Evolutionary conservation across 2,113 vertebrate species (phyloP).

Genomic region (Corythoichthys haematopterus): DNA sequence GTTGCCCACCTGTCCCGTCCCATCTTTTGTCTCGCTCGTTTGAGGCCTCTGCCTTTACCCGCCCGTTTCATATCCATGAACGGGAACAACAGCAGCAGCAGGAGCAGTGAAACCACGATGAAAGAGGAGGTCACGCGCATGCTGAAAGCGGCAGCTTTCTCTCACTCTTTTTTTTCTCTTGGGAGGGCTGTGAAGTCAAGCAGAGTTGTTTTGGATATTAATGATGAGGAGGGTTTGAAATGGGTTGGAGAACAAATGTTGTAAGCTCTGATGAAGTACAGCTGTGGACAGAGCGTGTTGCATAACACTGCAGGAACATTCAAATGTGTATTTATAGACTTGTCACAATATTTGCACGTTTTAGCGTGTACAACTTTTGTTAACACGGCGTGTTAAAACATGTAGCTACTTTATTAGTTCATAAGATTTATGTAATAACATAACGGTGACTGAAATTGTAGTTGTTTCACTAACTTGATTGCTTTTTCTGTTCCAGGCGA

Average conservation of each 20-base stretch:
- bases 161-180: not conserved
- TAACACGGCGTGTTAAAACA: not conserved
- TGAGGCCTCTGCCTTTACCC: conserved; percentile 54
- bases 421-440: no score
- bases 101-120: conserved; percentile 66
- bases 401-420: not conserved
- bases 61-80: conserved; percentile 67
- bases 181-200: conserved; percentile 17
- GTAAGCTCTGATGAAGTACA: conserved; percentile 34
- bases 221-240: conserved; percentile 8
- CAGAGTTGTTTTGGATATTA: conserved; percentile 12
- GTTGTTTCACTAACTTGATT: conserved; percentile 1
- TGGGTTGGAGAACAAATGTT: conserved; percentile 18
- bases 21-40: conserved; percentile 39
- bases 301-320: not conserved
- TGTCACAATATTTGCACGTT: conserved; percentile 2
- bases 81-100: conserved; percentile 75
- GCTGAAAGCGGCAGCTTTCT: conserved; percentile 20
- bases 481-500: conserved; percentile 37
- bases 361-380: not conserved
- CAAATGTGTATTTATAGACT: conserved; percentile 19
- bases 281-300: conserved; percentile 20
- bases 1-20: conserved; percentile 40
- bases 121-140: conserved; percentile 56
- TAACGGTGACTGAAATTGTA: no score